A percentile compares a stretch with the other conserved stretches of the same genome.
Conservation (phyloP, 2,888 invertebrate species). For the Caenorhabditis panamensis region DNA sequence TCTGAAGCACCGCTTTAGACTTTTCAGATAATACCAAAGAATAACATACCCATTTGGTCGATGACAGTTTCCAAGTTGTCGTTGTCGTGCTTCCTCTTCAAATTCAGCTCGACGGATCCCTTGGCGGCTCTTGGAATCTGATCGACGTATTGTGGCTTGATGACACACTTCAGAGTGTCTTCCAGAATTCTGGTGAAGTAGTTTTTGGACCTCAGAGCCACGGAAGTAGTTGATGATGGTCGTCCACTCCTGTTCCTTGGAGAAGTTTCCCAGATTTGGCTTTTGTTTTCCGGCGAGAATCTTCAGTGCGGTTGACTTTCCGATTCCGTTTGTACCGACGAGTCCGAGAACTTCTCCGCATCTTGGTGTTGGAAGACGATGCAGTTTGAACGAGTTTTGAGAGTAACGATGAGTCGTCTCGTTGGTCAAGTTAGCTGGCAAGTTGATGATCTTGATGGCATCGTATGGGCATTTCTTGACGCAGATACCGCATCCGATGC, state of each 20-base stretch:
- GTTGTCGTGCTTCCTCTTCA: constrained; percentile 94
- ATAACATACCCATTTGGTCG: constrained; percentile 88
- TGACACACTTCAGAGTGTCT: constrained; percentile 96
- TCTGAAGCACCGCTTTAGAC: no score
- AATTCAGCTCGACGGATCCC: constrained; percentile 90
- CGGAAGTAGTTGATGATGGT: constrained; percentile 97
- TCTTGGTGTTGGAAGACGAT: constrained; percentile 94
- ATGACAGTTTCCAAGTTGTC: constrained; percentile 90
- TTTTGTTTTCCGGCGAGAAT: constrained; percentile 98
- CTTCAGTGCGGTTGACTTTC: no score
- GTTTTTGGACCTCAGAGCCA: constrained; percentile 97
- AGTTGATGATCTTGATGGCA: constrained; percentile 97
- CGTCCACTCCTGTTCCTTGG: constrained; percentile 92
- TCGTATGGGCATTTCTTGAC: constrained; percentile 99
- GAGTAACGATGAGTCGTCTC: constrained; percentile 91
- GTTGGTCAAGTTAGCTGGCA: constrained; percentile 97
- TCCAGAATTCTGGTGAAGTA: constrained; percentile 99
- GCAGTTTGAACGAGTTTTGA: constrained; percentile 97
- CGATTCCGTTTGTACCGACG: constrained; percentile 99
- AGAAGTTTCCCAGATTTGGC: constrained; percentile 94
- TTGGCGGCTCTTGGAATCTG: constrained; percentile 90
- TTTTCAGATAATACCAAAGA: no score
- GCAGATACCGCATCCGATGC: constrained; percentile 74
- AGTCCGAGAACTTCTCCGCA: constrained; percentile 94
- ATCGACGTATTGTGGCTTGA: constrained; percentile 99